Conservation (phyloP, 2,888 invertebrate genomes). For the Fabriciana adippe region DNA sequence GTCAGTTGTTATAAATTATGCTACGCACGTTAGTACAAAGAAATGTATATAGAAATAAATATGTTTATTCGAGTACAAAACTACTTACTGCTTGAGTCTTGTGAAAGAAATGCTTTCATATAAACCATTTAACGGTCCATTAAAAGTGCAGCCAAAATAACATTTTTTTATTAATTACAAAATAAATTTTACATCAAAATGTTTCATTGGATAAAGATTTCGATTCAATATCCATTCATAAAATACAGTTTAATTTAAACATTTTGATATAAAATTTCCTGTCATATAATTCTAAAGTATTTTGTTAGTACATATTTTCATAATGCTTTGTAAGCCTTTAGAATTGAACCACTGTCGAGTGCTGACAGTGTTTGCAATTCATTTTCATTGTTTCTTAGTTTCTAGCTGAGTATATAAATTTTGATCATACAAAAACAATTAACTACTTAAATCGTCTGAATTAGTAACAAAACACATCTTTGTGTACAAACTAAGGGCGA, state of each 20-base stretch:
- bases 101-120: constrained; percentile 22
- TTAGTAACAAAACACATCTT: no score
- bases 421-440: constrained; percentile 65
- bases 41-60: constrained; percentile 40
- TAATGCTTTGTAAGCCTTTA: constrained; percentile 14
- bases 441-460: constrained; percentile 25
- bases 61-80: constrained; percentile 57
- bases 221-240: no score
- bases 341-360: constrained; percentile 4
- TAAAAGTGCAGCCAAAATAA: not conserved
- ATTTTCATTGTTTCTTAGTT: constrained; percentile 46
- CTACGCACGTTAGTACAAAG: constrained; percentile 27
- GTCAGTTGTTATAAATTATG: constrained; percentile 24
- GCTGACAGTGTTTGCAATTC: constrained; percentile 14
- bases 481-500: constrained; percentile 11
- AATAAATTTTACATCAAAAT: no score
- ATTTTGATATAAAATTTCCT: not conserved
- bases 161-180: no score
- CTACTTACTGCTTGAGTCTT: constrained; percentile 19
- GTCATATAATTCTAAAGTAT: not conserved
- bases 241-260: no score
- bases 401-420: constrained; percentile 71
- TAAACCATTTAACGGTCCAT: not conserved
- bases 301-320: constrained; percentile 10
- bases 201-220: no score